These are phyloP conservation scores for Machimus atricapillus DNA, from an alignment of 2,888 invertebrate species.

Conservation along the genomic window DNA sequence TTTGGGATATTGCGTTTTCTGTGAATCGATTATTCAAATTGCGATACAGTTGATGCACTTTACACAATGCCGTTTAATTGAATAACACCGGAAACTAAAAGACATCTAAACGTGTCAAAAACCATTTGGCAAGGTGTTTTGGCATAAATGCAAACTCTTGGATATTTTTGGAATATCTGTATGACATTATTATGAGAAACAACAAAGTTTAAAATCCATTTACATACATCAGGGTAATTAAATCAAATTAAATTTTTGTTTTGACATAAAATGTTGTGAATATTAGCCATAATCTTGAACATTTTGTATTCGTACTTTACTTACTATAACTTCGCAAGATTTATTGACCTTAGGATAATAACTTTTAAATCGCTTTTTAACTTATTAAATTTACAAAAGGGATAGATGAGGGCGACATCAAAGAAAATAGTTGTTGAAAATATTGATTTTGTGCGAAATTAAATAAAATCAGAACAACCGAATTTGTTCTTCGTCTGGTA, in stretches of 20 bases:
- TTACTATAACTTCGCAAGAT: not conserved
- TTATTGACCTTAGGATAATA: no score
- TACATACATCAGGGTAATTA: not conserved
- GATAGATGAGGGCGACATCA: not conserved
- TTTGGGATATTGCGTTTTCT: not conserved
- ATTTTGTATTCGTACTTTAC: not conserved
- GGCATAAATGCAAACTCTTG: not conserved
- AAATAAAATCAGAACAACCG: no score
- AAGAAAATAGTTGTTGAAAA: not conserved
- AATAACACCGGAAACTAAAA: not conserved
- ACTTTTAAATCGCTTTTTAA: no score
- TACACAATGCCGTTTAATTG: not conserved
- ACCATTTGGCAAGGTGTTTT: not conserved
- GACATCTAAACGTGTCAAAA: not conserved
- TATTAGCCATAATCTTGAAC: not conserved
- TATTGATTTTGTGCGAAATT: not conserved
- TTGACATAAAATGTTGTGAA: not conserved
- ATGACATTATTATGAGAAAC: not conserved
- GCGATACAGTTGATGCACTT: not conserved
- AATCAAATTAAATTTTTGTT: not conserved
- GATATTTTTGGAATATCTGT: not conserved
- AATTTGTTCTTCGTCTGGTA: no score
- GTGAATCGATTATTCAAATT: not conserved
- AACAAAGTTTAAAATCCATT: not conserved
- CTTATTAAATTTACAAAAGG: no score